Evolutionary conservation across 2,888 invertebrate species (phyloP), one percentile per base, ranked within the genome.

Genomic region (Callyntrura guangdongensis): DNA sequence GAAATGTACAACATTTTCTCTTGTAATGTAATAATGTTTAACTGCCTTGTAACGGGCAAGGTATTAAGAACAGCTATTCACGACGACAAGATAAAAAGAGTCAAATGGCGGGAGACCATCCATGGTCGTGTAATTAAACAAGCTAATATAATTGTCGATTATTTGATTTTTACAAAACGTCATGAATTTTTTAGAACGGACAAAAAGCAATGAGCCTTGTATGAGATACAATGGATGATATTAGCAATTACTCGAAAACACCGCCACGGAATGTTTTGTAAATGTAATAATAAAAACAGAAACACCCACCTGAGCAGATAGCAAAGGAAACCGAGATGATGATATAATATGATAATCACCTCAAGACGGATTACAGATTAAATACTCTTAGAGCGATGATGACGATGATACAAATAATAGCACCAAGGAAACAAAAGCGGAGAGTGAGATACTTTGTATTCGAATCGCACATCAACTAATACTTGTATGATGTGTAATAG

Each of bases 141-240:
- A 47, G 61, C 20, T 20, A 81, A 61, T 81, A 61, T 81, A 61
- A 81, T 81, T 81, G 81, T 81, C 56, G 61, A 81, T 59, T 81
- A 81, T 81, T 36, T 2, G 59, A 59, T 61, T 36, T 6, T 6
- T 81, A 61, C 17, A 20, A 81, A 81, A 36, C 27, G 20, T 59
- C 81, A 81, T 81, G 59, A 59, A 11, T 81, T 61, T 81, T 61
- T 81, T 81, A 81, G 81, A 59, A 59, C 81, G 81, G 45, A 59
- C 8, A 36, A 17, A 59, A 45, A 61, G 45, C 81, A 81, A 53
- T 53, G 77, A 53, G 8, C 77, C 45, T 45, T n/a, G 49, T 25
- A 77, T 49, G 22, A 17, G 11, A 27, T 69, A 36, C 25, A 17
- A 20, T 25, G 8, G 22, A 25, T 14, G 17, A 20, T 25, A 53